phyloP scores from a whole-genome alignment of 2,797 vertebrate species.

The Nothura maculosa region DNA sequence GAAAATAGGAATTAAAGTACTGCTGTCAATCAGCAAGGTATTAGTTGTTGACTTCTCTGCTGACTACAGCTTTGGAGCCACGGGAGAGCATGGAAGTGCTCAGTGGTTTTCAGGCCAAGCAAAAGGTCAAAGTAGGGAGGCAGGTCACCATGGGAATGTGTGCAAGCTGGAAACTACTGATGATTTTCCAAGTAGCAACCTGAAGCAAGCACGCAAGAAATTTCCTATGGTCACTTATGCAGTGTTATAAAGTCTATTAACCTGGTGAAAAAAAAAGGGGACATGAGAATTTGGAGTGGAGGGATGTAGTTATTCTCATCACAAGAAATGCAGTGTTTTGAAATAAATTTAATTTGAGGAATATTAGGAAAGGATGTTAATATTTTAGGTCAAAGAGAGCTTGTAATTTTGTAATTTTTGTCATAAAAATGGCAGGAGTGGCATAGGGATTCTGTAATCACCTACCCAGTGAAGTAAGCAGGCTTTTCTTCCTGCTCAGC shows the following conservation, averaged over 20 bases:
- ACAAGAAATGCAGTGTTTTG: neutral
- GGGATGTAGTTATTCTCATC: neutral
- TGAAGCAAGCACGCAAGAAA: neutral
- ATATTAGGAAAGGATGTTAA: neutral
- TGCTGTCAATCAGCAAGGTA: neutral
- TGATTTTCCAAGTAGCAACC: neutral
- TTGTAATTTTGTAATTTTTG: neutral
- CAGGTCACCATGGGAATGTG: neutral
- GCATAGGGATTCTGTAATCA: neutral
- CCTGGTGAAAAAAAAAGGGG: accelerated
- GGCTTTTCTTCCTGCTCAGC: neutral
- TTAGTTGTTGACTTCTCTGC: neutral
- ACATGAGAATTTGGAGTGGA: accelerated
- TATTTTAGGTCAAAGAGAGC: neutral
- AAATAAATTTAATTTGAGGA: neutral
- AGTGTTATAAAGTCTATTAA: neutral
- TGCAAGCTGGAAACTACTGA: neutral
- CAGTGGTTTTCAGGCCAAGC: neutral
- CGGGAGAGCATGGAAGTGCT: neutral
- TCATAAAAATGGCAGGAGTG: neutral
- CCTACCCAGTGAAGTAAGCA: neutral
- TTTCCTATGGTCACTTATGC: neutral
- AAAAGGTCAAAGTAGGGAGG: neutral
- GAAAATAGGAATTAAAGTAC: neutral
- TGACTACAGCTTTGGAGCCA: neutral